Conservation (phyloP, 37 sponge, comb jelly and placozoan genomes). For the Geodia barretti region DNA sequence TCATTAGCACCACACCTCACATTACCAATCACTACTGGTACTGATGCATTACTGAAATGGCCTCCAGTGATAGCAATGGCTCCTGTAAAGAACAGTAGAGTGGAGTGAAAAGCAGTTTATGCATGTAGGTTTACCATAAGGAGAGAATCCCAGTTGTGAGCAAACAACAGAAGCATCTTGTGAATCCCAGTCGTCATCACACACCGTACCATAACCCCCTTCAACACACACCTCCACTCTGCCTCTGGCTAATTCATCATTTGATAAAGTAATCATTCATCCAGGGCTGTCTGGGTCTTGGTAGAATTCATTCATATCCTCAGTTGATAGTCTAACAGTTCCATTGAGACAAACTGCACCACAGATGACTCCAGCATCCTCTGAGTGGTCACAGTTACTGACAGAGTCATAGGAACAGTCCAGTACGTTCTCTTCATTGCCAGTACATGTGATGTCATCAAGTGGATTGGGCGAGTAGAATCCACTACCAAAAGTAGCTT, state of each 20-base stretch:
- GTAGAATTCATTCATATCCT: background rate
- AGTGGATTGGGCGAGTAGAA: constrained; percentile 20
- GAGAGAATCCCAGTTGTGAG: constrained; percentile 30
- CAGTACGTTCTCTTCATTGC: constrained; percentile 4
- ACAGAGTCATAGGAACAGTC: background rate
- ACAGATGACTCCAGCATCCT: constrained; percentile 54
- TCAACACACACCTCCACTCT: constrained; percentile 43
- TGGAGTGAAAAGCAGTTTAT: too few species aligned
- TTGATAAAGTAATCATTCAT: constrained; percentile 1
- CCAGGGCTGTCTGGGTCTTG: background rate
- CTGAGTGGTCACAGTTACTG: constrained; percentile 32
- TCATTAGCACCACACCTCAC: constrained; percentile 26
- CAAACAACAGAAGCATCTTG: constrained; percentile 46
- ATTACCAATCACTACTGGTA: background rate
- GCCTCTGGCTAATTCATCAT: constrained; percentile 8
- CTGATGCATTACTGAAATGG: background rate
- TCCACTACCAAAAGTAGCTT: background rate
- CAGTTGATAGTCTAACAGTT: background rate
- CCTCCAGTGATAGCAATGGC: background rate
- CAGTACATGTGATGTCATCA: constrained; percentile 26
- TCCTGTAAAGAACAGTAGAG: background rate
- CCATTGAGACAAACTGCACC: background rate
- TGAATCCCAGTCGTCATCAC: constrained; percentile 30
- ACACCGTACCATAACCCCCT: constrained; percentile 37
- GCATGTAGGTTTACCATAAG: constrained; percentile 49